Conservation (phyloP, 1,140 invertebrate genomes). For the Meloidogyne hapla region DNA sequence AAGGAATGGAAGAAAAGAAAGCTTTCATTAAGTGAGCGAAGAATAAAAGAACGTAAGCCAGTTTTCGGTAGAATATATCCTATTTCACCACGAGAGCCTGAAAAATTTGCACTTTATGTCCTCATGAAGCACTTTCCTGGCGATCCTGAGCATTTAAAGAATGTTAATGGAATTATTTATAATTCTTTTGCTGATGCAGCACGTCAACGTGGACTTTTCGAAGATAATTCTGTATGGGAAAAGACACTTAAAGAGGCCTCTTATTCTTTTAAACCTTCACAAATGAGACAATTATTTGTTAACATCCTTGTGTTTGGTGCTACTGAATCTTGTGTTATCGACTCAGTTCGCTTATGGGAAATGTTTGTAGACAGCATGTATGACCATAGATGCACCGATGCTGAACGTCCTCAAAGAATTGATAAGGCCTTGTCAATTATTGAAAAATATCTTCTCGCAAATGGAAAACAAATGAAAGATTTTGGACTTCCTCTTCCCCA, state of each 20-base stretch:
- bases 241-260: background rate
- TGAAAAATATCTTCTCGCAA: background rate
- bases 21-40: background rate
- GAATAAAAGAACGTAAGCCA: background rate
- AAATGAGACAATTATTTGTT: background rate
- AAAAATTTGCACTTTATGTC: constrained; percentile 11
- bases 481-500: background rate
- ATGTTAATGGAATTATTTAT: background rate
- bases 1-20: background rate
- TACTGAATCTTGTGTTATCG: background rate
- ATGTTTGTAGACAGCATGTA: background rate
- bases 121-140: constrained; percentile 10
- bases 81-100: background rate
- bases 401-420: background rate
- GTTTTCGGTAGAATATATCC: background rate
- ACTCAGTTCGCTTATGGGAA: background rate
- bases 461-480: background rate
- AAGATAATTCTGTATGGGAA: background rate
- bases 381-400: background rate
- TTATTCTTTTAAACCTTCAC: background rate
- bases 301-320: background rate
- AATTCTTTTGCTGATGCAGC: background rate
- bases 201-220: background rate
- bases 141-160: background rate
- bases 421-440: background rate